phyloP scores from a whole-genome alignment of 2,113 vertebrate species.

The Crotalus tigris region DNA sequence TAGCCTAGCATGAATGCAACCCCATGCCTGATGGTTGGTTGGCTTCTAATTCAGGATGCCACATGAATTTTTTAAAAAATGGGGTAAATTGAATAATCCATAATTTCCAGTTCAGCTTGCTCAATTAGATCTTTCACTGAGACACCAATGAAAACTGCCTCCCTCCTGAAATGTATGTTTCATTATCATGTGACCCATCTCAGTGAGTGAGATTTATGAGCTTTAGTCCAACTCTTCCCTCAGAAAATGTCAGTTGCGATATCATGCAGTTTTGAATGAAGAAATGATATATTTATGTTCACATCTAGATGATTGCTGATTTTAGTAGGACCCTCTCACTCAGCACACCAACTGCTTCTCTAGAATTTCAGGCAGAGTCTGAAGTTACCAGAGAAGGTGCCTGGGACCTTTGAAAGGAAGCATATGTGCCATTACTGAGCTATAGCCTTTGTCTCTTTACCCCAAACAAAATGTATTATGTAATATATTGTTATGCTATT shows the following conservation, averaged over 20 bases:
- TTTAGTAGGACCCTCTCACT: not conserved
- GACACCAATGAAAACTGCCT: not conserved
- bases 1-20: not conserved
- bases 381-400: not conserved
- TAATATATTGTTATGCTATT: not conserved
- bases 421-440: not conserved
- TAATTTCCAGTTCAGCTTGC: not conserved
- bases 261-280: not conserved
- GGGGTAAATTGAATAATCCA: not conserved
- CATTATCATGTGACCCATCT: not conserved
- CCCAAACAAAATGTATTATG: not conserved
- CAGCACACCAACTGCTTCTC: not conserved
- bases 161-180: not conserved
- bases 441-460: not conserved
- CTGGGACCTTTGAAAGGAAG: not conserved
- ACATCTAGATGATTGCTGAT: not conserved
- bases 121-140: not conserved
- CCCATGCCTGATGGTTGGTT: not conserved
- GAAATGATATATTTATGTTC: not conserved
- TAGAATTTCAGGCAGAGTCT: not conserved
- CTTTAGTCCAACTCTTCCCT: no score
- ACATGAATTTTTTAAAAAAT: not conserved
- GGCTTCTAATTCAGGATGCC: not conserved
- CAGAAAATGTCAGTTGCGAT: not conserved
- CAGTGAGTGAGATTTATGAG: not conserved